phyloP scores from a whole-genome alignment of 1,140 invertebrate species.

The Pteromalus puparum region DNA sequence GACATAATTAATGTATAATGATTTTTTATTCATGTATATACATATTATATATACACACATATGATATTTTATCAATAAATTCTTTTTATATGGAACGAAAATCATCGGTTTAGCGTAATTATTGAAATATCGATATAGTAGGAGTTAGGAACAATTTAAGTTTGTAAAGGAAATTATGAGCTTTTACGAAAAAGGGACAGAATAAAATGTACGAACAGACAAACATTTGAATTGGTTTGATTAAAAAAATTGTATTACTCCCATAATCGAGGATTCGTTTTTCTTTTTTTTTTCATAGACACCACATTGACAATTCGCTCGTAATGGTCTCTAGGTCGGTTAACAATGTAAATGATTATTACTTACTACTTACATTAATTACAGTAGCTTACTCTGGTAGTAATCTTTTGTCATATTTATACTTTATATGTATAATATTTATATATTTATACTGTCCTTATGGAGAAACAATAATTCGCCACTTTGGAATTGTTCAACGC shows the following conservation, averaged over 20 bases:
- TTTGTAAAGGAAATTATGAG: constrained; percentile 21
- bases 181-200: constrained; percentile 15
- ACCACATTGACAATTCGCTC: constrained; percentile 64
- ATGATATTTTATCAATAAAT: constrained; percentile 42
- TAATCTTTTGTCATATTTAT: constrained; percentile 51
- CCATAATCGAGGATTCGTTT: constrained; percentile 61
- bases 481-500: constrained; percentile 2
- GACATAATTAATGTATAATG: constrained; percentile 34
- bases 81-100: constrained; percentile 36
- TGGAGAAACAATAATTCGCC: constrained; percentile 38
- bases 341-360: constrained; percentile 66
- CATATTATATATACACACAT: constrained; percentile 27
- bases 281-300: constrained; percentile 57
- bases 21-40: constrained; percentile 41
- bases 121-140: background rate
- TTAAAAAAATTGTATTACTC: constrained; percentile 68
- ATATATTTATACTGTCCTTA: constrained; percentile 55
- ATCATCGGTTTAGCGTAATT: background rate
- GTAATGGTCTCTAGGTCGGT: constrained; percentile 64
- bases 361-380: constrained; percentile 67
- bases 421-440: constrained; percentile 58
- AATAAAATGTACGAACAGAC: background rate
- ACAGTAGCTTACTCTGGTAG: constrained; percentile 59
- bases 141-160: background rate
- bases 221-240: constrained; percentile 51